Base-by-base conservation (phyloP, 2,797 vertebrate species). In the Lepus townsendii region DNA sequence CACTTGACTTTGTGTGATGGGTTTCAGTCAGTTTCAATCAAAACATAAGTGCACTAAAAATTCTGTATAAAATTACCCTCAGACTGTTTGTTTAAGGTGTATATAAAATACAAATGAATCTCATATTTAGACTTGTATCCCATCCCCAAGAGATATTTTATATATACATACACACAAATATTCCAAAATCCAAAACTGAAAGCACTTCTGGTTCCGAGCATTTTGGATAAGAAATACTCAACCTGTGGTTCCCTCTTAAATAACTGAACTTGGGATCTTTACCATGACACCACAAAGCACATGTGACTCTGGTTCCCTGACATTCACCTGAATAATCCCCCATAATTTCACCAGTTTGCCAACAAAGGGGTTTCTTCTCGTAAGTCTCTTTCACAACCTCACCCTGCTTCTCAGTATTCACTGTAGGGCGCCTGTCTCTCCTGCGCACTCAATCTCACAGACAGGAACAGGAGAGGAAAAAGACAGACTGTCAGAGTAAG, bases 391-490 rank as follows among this genome's bases (percentile, higher is more conserved):
- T 7, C 1, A 75, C 60, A 75, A 17, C 35, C 86, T 93, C 22
- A 7, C 7, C 50, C 63, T 71, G 54, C 22, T n/a, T 76, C 75
- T 90, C 85, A 83, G 63, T 19, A 63, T 63, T 87, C 38, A 16
- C 42, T 71, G n/a, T 52, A 52, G 27, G 30, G 30, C 65, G 2
- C 66, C 38, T 77, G 50, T 89, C 68, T 93, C 88, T 62, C 63
- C 93, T 87, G 60, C 5, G 3, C 32, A 76, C 8, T 92, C 52
- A 82, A 30, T 30, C 62, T 66, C 65, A 82, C 17, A 82, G 91
- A 90, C 20, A 38, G 27, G 5, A 83, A 32, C 30, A 83, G 75
- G 62, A 95, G 92, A 54, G 35, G 72, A 63, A 84, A 60, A 89
- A 14, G 13, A 16, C 14, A 52, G 54, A 93, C 42, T 11, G 63